phyloP scores from a whole-genome alignment of 1,140 invertebrate genomes.

The Bombus superbus region DNA sequence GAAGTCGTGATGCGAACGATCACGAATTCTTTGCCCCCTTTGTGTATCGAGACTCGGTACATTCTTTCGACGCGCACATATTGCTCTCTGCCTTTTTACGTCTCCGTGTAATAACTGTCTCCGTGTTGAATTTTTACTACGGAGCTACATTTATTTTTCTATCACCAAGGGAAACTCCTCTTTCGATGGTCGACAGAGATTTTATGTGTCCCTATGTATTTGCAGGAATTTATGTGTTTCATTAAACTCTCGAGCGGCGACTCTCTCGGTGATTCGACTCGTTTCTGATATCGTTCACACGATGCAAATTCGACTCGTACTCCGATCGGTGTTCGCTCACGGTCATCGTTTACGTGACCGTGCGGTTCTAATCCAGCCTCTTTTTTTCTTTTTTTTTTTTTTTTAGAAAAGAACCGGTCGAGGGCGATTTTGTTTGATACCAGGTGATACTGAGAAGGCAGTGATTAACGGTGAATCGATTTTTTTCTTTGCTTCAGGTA shows the following conservation, averaged over 20 bases:
- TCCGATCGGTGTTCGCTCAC: background rate
- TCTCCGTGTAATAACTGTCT: slow-evolving; percentile 51
- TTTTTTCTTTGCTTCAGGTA: slow-evolving; percentile 86
- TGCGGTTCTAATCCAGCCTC: background rate
- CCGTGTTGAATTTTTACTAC: slow-evolving; percentile 31
- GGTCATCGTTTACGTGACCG: background rate
- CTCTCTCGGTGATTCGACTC: slow-evolving; percentile 2
- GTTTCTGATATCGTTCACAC: slow-evolving; percentile 13
- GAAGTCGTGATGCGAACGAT: slow-evolving; percentile 74
- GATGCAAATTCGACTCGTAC: slow-evolving; percentile 25
- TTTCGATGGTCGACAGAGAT: background rate
- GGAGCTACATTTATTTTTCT: slow-evolving; percentile 53
- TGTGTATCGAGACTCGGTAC: slow-evolving; percentile 37
- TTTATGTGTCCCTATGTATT: background rate
- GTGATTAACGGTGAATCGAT: slow-evolving; percentile 36
- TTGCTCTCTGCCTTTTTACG: background rate
- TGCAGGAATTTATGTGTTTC: slow-evolving; percentile 16
- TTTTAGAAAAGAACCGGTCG: background rate
- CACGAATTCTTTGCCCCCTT: slow-evolving; percentile 74
- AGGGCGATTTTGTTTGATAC: background rate
- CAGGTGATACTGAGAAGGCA: background rate
- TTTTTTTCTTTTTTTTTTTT: too few relatives aligned
- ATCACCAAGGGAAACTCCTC: background rate
- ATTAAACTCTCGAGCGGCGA: slow-evolving; percentile 2
- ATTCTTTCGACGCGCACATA: slow-evolving; percentile 52